Percentiles rank a stretch among this genome's conserved stretches.
Conservation (phyloP, 2,797 vertebrate species). For the Fratercula arctica region DNA sequence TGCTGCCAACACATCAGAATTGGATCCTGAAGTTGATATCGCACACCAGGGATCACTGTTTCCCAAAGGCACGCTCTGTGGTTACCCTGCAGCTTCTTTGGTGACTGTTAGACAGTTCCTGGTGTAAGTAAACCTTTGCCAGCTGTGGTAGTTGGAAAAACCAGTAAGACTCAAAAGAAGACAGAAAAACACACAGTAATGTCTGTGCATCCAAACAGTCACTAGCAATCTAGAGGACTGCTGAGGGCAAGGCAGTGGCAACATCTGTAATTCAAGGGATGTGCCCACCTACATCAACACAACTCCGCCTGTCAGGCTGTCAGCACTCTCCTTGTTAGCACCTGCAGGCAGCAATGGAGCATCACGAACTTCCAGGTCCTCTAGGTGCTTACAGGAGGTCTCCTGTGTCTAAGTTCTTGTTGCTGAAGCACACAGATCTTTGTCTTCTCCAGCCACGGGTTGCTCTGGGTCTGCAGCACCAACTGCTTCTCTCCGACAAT, state of each 20-base stretch:
- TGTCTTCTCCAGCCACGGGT: neutral
- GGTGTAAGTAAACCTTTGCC: neutral
- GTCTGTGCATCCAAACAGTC: neutral
- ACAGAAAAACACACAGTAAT: neutral
- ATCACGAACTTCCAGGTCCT: neutral
- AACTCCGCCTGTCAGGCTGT: neutral
- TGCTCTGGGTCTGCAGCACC: neutral
- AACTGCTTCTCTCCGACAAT: neutral
- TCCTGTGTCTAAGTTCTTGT: neutral
- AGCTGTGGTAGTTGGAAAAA: neutral
- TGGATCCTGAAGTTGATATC: neutral
- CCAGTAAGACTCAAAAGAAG: neutral
- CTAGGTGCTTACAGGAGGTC: neutral
- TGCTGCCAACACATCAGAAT: accelerated
- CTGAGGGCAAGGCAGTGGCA: neutral
- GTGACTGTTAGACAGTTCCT: neutral
- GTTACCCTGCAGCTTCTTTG: neutral
- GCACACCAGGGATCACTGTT: neutral
- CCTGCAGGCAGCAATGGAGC: neutral
- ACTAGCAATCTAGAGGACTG: neutral
- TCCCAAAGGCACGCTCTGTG: neutral
- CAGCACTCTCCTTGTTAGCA: neutral
- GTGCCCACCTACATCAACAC: neutral
- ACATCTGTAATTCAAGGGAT: neutral
- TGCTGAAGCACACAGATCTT: neutral